Conservation (phyloP, 2,888 invertebrate genomes). For the Poecilus cupreus region DNA sequence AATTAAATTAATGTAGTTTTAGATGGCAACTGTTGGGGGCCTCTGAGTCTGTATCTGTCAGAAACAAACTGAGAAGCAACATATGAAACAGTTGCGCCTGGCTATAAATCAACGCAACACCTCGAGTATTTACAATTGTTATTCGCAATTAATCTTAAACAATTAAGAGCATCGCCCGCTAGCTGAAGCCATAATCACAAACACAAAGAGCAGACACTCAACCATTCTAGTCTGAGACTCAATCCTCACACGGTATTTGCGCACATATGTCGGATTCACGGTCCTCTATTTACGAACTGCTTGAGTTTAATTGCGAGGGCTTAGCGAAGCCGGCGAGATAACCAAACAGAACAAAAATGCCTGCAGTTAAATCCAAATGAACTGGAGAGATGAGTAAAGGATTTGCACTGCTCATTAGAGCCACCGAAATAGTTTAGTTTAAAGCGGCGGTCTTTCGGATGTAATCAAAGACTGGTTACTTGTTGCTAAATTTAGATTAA, state of each 20-base stretch:
- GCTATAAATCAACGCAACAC: slow-evolving; percentile 2
- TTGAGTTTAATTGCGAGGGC: slow-evolving; percentile 40
- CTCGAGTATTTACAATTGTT: slow-evolving; percentile 41
- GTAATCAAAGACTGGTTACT: not conserved
- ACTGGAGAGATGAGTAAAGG: slow-evolving; percentile 14
- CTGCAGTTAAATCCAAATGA: slow-evolving; percentile 43
- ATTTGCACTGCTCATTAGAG: slow-evolving; percentile 21
- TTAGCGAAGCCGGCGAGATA: slow-evolving; percentile 21
- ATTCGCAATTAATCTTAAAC: slow-evolving; percentile 55
- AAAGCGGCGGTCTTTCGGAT: not conserved
- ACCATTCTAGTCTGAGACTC: not conserved
- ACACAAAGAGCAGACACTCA: slow-evolving; percentile 15
- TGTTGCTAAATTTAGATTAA: slow-evolving; percentile 26
- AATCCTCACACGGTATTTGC: slow-evolving; percentile 24
- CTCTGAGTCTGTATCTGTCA: too few relatives aligned
- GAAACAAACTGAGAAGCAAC: too few relatives aligned
- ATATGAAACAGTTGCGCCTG: not conserved
- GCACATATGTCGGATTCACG: slow-evolving; percentile 30
- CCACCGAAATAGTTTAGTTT: slow-evolving; percentile 1
- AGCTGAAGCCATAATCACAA: slow-evolving; percentile 3
- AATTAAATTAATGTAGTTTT: too few relatives aligned
- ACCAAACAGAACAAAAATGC: slow-evolving; percentile 44
- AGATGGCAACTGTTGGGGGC: too few relatives aligned
- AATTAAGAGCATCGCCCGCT: slow-evolving; percentile 28
- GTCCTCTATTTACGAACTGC: slow-evolving; percentile 39